A percentile compares a stretch with the other conserved stretches of the same genome.
Evolutionary conservation across 2,113 vertebrate species (phyloP).

Genomic region (Daubentonia madagascariensis): DNA sequence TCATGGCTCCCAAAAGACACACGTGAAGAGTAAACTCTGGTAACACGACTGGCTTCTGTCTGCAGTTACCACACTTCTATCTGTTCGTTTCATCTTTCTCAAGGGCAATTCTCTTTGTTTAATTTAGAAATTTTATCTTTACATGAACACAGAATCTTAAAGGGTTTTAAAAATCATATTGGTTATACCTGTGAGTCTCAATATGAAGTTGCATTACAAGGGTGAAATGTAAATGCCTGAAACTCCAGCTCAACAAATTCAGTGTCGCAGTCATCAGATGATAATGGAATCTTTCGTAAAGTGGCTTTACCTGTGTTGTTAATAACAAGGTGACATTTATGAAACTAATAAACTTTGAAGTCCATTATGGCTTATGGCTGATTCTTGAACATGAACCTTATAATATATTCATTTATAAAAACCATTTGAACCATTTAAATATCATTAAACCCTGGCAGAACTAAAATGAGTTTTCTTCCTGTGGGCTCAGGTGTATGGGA

Average conservation of each 20-base stretch:
- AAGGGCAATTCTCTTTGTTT: background rate
- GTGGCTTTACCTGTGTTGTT: slow-evolving; percentile 2
- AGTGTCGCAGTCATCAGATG: background rate
- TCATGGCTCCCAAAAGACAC: background rate
- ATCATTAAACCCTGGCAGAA: slow-evolving; percentile 59
- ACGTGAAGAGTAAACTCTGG: background rate
- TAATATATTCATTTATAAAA: slow-evolving; percentile 64
- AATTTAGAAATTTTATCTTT: background rate
- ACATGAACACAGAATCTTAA: background rate
- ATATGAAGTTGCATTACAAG: accelerated
- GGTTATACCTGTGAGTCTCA: accelerated
- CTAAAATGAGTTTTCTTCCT: background rate
- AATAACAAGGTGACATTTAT: slow-evolving; percentile 60
- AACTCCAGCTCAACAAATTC: accelerated
- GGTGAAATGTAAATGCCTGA: background rate
- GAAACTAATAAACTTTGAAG: slow-evolving; percentile 63
- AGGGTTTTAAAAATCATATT: background rate
- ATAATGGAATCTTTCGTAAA: background rate
- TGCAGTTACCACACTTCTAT: background rate
- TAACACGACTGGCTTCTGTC: background rate
- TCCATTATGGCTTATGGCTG: slow-evolving; percentile 26
- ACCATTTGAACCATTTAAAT: slow-evolving; percentile 48
- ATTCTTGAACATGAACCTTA: slow-evolving; percentile 19
- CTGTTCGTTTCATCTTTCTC: background rate
- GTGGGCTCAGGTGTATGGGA: background rate